Percentiles rank a stretch among this genome's conserved stretches.
phyloP scores from a whole-genome alignment of 2,888 invertebrate species.

The Eupsilia transversa region DNA sequence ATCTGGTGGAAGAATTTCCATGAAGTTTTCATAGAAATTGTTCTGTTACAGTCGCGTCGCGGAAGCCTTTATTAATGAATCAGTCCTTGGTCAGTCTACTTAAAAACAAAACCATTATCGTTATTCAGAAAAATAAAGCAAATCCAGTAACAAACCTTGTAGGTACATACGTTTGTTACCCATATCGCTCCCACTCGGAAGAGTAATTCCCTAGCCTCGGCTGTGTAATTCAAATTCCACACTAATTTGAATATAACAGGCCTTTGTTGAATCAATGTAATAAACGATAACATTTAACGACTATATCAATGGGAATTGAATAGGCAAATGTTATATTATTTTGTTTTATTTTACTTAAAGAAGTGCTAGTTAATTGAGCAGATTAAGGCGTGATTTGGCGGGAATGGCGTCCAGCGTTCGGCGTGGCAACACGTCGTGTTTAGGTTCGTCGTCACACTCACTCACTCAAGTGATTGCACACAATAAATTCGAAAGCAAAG shows the following conservation, averaged over 20 bases:
- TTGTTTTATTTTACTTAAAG: no score
- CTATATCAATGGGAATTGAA: slow-evolving; percentile 4
- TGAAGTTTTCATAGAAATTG: no score
- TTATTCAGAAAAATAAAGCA: not conserved
- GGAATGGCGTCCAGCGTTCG: no score
- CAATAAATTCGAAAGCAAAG: not conserved
- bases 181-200: not conserved
- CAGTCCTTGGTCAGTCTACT: not conserved
- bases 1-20: no score
- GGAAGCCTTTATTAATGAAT: no score
- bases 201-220: slow-evolving; percentile 27
- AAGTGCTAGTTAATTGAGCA: no score
- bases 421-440: no score
- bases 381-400: no score
- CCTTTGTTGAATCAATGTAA: slow-evolving; percentile 38
- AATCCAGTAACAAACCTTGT: not conserved
- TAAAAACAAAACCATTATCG: fast-evolving
- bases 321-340: not conserved
- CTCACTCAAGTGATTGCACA: not conserved
- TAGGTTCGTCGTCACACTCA: no score
- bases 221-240: slow-evolving; percentile 26
- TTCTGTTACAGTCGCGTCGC: no score
- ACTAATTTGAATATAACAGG: slow-evolving; percentile 48
- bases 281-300: slow-evolving; percentile 29
- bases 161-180: not conserved